Percentiles rank a stretch among this genome's conserved stretches.
These are phyloP conservation scores for Benitochromis conjunctus DNA, from an alignment of 2,113 vertebrate genomes.

Conservation along the genomic window DNA sequence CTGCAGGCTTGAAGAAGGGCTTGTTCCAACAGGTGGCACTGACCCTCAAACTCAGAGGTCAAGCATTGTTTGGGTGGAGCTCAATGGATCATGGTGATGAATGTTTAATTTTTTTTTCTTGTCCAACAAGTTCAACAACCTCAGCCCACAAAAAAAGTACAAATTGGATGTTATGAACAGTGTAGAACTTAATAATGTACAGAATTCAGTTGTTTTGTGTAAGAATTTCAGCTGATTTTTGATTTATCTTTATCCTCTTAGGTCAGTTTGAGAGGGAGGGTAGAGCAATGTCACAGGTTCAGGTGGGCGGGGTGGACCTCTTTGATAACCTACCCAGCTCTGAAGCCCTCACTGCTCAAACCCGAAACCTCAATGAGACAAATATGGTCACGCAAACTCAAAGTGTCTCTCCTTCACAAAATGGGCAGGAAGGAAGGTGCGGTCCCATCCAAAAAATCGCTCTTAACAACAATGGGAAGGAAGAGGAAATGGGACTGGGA, in stretches of 20 bases:
- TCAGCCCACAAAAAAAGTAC: background rate
- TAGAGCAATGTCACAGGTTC: constrained; percentile 47
- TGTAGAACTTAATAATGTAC: background rate
- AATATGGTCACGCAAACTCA: constrained; percentile 15
- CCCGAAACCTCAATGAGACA: constrained; percentile 46
- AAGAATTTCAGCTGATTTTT: background rate
- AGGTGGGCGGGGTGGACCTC: constrained; percentile 23
- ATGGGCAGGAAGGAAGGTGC: constrained; percentile 15
- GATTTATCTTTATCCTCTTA: background rate
- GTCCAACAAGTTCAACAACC: background rate
- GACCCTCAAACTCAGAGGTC: constrained; percentile 10
- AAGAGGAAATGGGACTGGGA: background rate
- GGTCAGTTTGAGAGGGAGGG: constrained; percentile 57
- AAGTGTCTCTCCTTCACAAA: constrained; percentile 37
- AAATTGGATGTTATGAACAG: background rate
- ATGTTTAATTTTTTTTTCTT: background rate
- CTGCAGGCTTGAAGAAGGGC: constrained; percentile 8
- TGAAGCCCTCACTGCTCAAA: constrained; percentile 22
- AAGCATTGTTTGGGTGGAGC: constrained; percentile 2
- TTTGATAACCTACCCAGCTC: constrained; percentile 41
- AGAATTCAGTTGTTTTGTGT: background rate
- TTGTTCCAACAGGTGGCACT: background rate
- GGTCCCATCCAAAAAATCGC: background rate
- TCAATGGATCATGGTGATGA: constrained; percentile 66
- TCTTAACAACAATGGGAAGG: constrained; percentile 41